Base-by-base conservation (phyloP, 2,797 vertebrate species). In the Erpetoichthys calabaricus region DNA sequence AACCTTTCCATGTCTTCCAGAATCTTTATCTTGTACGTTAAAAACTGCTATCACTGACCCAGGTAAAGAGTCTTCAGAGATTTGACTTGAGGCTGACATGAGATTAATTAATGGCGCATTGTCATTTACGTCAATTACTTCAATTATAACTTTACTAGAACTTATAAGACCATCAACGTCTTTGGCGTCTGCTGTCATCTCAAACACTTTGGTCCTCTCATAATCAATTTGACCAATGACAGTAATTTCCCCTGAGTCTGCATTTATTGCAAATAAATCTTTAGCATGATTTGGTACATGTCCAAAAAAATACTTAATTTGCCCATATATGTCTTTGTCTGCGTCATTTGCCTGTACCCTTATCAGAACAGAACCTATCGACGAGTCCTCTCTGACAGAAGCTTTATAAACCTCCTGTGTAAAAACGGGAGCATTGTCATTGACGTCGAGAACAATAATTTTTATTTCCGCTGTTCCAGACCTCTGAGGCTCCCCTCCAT, bases 1-100 rank as follows among this genome's bases (percentile, higher is more conserved):
- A 25, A 85, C 63, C 53, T 77, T 68, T 0, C 81, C 76, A 44
- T 83, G 83, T 67, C 76, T 79, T 49, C 76, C 83, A 0, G 76
- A 78, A 62, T 87, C 83, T 1, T 76, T 10, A 44, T 87, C 85
- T 74, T 83, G 81, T 44, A 82, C 64, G 57, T 86, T 82, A 2
- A 86, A 61, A 72, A 86, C 78, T 1, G 83, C 78, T 58, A 86
- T 67, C 8, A 80, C 65, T 3, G 80, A 82, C 1, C 71, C 79
- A n/a, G 65, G 64, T 46, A 57, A 49, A 0, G 78, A 74, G 55
- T 87, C 69, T 47, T 88, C 84, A 3, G 76, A 63, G 6, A 86
- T 70, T 1, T 70, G 65, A 25, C 72, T 80, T 3, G 80, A 80
- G 3, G 83, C 64, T 0, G 83, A 87, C n/a, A 83, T 79, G 0